These are phyloP conservation scores for Toxotes jaculatrix DNA, from an alignment of 2,113 vertebrate genomes.

Conservation along the genomic window DNA sequence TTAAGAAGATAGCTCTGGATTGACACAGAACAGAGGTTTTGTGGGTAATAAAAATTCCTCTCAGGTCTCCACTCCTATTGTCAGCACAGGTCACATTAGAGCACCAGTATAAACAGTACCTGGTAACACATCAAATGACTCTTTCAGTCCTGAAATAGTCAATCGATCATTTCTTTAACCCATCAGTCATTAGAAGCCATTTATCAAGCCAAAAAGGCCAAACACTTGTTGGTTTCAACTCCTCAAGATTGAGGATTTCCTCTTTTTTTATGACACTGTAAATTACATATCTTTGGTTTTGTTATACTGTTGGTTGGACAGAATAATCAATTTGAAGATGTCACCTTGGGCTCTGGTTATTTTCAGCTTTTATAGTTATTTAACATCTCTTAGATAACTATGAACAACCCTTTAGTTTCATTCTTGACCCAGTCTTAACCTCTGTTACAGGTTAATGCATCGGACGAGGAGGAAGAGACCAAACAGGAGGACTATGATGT, in stretches of 20 bases:
- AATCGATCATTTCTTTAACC: not conserved
- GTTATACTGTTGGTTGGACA: not conserved
- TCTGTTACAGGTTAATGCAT: slow-evolving; percentile 72
- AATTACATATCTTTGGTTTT: not conserved
- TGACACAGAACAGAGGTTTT: not conserved
- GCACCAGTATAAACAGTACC: not conserved
- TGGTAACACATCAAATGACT: not conserved
- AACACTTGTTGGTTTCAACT: not conserved
- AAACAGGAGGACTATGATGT: slow-evolving; percentile 77
- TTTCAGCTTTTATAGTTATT: not conserved
- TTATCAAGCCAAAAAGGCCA: not conserved
- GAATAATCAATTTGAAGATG: not conserved
- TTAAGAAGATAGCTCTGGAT: not conserved
- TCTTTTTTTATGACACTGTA: not conserved
- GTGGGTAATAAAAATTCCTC: not conserved
- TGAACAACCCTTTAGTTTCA: not conserved
- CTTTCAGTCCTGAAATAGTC: no score
- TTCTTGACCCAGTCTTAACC: slow-evolving; percentile 1
- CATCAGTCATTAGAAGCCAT: not conserved
- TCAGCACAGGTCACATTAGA: not conserved
- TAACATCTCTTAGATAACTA: no score
- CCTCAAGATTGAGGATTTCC: not conserved
- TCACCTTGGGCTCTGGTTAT: not conserved
- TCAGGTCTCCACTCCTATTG: not conserved
- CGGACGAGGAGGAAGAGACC: slow-evolving; percentile 81